phyloP scores from a whole-genome alignment of 1,140 invertebrate species.

The Pseudomyrmex concolor region DNA sequence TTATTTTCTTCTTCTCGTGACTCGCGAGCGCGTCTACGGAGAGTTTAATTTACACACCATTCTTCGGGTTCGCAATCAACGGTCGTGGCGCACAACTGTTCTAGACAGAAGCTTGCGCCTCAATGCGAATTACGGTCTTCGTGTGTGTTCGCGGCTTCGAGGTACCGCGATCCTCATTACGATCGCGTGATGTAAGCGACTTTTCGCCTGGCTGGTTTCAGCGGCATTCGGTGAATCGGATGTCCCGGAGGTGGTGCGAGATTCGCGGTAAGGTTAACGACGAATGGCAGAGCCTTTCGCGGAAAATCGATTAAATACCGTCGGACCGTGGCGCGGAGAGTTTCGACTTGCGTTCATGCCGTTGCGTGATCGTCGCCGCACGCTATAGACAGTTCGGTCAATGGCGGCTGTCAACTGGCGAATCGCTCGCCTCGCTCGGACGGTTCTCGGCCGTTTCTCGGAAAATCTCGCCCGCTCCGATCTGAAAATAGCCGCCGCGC shows the following conservation, averaged over 20 bases:
- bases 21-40: no score
- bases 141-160: no score
- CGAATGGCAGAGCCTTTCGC: constrained; percentile 61
- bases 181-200: neutral
- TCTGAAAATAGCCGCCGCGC: constrained; percentile 25
- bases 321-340: constrained; percentile 73
- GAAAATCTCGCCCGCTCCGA: constrained; percentile 16
- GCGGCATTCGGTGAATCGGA: constrained; percentile 40
- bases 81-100: no score
- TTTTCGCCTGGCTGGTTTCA: constrained; percentile 39
- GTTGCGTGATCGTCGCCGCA: constrained; percentile 70
- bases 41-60: no score
- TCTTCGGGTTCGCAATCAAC: no score
- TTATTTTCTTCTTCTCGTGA: no score
- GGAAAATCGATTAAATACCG: constrained; percentile 82
- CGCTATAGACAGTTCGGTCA: constrained; percentile 72
- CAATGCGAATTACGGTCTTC: no score
- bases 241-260: neutral
- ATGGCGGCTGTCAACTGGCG: constrained; percentile 81
- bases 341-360: constrained; percentile 77
- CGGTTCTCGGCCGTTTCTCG: constrained; percentile 57
- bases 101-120: no score
- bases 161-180: neutral
- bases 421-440: constrained; percentile 59
- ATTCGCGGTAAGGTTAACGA: constrained; percentile 38